A percentile compares a stretch with the other conserved stretches of the same genome.
Evolutionary conservation across 2,888 invertebrate species (phyloP).

Genomic region (Crepidodera aurea): DNA sequence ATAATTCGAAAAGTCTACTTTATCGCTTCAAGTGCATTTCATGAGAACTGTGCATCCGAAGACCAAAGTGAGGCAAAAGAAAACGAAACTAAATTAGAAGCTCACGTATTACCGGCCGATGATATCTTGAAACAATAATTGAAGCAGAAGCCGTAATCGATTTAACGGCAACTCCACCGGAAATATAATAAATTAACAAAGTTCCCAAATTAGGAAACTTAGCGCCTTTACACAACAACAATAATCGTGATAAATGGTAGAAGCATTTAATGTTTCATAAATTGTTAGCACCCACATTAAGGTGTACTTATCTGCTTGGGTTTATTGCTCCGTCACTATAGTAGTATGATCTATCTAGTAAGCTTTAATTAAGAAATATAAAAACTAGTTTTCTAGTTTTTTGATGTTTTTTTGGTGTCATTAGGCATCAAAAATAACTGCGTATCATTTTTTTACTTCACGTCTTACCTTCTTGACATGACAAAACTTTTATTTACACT

Average conservation of each 20-base stretch:
- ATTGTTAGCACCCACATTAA: conserved; percentile 18
- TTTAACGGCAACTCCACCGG: conserved; percentile 33
- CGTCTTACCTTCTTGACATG: too few relatives aligned
- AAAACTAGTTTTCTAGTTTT: too few relatives aligned
- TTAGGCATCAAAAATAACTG: too few relatives aligned
- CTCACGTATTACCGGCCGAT: conserved; percentile 13
- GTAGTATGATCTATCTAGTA: too few relatives aligned
- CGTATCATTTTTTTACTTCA: too few relatives aligned
- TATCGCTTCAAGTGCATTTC: too few relatives aligned
- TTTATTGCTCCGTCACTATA: neutral
- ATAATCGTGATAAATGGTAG: conserved; percentile 35
- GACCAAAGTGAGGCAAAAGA: too few relatives aligned
- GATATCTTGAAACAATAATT: conserved; percentile 32
- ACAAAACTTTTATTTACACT: too few relatives aligned
- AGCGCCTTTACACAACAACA: conserved; percentile 37
- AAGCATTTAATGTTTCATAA: conserved; percentile 29
- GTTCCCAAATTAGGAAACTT: conserved; percentile 39
- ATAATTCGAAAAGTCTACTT: too few relatives aligned
- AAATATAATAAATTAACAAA: conserved; percentile 39
- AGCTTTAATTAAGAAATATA: too few relatives aligned
- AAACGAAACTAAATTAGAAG: neutral
- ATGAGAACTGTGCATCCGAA: too few relatives aligned
- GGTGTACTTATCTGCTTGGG: conserved; percentile 8
- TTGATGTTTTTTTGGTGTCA: too few relatives aligned
- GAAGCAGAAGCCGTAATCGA: conserved; percentile 34